Evolutionary conservation across 2,113 vertebrate genomes (phyloP), one percentile per base, ranked within the genome.

Genomic region (Pterocles burchelli): DNA sequence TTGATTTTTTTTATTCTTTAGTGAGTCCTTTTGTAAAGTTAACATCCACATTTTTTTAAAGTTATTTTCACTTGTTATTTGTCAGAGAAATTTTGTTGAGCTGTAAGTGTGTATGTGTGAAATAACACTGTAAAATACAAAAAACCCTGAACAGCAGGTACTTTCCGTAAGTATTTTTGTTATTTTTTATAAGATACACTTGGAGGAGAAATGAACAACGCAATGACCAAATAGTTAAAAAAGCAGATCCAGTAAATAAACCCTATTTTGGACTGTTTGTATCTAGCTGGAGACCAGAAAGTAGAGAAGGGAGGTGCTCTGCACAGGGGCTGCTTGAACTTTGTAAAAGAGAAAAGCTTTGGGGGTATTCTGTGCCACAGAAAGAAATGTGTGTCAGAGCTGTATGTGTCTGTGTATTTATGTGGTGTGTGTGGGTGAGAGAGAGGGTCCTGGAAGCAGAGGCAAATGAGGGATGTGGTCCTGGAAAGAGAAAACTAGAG

Each of bases 401-500:
- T 72, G 19, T 57, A 88, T 46, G 92, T 91, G 85, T 81, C 94
- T 93, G 77, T 93, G 29, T 89, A 93, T 96, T 93, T 96, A 94
- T 93, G 90, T 80, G 86, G 88, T 95, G 95, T 95, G 90, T 90
- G 89, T 43, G 95, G 90, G 93, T 93, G 87, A 96, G 85, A 90
- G 79, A 89, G 85, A 82, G 78, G 91, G 94, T 94, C 93, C 84
- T 95, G 92, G 94, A 97, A 94, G 85, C 81, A 89, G 55, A 90
- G 52, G 78, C 34, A 86, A 85, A 80, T 92, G 93, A 96, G 85
- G 90, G 95, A 95, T 93, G 76, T 95, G 96, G 93, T 91, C 89
- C 94, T 97, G 97, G 96, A 97, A 97, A 96, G 90, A 93, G 88
- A 97, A 91, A 95, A 78, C 85, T 77, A 96, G 48, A 71, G 79